A percentile compares a stretch with the other conserved stretches of the same genome.
phyloP scores from a whole-genome alignment of 2,113 vertebrate species.

The Channa maculata region DNA sequence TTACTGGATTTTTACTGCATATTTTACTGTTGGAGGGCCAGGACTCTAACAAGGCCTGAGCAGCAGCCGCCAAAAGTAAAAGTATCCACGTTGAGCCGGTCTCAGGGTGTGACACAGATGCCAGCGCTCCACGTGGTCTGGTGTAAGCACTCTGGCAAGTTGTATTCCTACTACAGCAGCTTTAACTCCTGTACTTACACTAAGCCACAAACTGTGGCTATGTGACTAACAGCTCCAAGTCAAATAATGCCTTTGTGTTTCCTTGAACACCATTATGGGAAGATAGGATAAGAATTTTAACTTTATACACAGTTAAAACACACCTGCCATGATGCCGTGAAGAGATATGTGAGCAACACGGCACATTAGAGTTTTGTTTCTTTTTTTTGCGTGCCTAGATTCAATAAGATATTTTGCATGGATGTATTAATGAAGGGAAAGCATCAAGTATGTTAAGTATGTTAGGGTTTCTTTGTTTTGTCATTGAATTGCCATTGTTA shows the following conservation, averaged over 20 bases:
- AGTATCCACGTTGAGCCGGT: slow-evolving; percentile 14
- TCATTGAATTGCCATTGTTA: neutral
- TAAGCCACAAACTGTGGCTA: slow-evolving; percentile 54
- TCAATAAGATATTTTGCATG: neutral
- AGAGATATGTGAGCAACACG: slow-evolving; percentile 40
- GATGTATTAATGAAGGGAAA: neutral
- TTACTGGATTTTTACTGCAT: too few species aligned
- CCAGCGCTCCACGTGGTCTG: slow-evolving; percentile 54
- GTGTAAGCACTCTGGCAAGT: slow-evolving; percentile 34
- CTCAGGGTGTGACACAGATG: slow-evolving; percentile 27
- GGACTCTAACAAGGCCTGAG: neutral
- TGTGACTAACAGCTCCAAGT: slow-evolving; percentile 53
- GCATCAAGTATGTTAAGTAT: too few species aligned
- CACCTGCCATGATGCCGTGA: slow-evolving; percentile 33
- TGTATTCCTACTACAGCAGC: slow-evolving; percentile 22
- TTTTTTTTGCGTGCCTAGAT: slow-evolving; percentile 8
- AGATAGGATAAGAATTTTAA: slow-evolving; percentile 35
- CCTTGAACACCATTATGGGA: slow-evolving; percentile 26
- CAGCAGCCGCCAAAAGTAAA: slow-evolving; percentile 27
- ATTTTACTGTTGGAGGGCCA: neutral
- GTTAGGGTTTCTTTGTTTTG: neutral
- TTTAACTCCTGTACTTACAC: slow-evolving; percentile 43
- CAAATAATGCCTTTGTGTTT: slow-evolving; percentile 46
- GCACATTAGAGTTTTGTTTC: slow-evolving; percentile 40
- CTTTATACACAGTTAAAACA: slow-evolving; percentile 15